Evolutionary conservation across 2,113 vertebrate species (phyloP).

Genomic region (Nipponia nippon): DNA sequence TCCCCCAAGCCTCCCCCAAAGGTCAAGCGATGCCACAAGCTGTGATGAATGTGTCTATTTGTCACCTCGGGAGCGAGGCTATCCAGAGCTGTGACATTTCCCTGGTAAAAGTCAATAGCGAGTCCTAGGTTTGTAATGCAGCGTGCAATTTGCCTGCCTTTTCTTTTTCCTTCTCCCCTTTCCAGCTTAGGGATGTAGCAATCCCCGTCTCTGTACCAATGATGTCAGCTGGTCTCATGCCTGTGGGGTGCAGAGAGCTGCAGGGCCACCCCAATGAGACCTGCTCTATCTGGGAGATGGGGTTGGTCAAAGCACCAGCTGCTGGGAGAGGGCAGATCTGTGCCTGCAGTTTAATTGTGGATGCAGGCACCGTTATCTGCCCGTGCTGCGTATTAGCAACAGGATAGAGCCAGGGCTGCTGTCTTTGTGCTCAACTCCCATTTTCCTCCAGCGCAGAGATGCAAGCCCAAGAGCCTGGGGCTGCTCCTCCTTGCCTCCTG

Average conservation of each 20-base stretch:
- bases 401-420: not conserved
- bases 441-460: not conserved
- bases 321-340: not conserved
- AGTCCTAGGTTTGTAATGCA: not conserved
- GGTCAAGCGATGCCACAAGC: not conserved
- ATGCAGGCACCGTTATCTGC: not conserved
- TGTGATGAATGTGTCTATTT: not conserved
- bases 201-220: not conserved
- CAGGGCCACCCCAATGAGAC: not conserved
- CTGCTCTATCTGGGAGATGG: not conserved
- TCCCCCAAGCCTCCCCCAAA: not conserved
- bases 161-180: not conserved
- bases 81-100: not conserved
- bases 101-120: not conserved
- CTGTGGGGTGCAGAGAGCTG: not conserved
- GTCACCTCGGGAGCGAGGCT: not conserved
- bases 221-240: not conserved
- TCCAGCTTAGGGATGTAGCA: not conserved
- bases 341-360: not conserved
- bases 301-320: not conserved
- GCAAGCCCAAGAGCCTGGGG: not conserved
- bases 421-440: accelerated
- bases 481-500: accelerated
- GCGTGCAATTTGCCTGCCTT: not conserved
- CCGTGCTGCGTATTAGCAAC: not conserved